These are phyloP conservation scores for Strix uralensis DNA, from an alignment of 2,113 vertebrate genomes.

Conservation along the genomic window DNA sequence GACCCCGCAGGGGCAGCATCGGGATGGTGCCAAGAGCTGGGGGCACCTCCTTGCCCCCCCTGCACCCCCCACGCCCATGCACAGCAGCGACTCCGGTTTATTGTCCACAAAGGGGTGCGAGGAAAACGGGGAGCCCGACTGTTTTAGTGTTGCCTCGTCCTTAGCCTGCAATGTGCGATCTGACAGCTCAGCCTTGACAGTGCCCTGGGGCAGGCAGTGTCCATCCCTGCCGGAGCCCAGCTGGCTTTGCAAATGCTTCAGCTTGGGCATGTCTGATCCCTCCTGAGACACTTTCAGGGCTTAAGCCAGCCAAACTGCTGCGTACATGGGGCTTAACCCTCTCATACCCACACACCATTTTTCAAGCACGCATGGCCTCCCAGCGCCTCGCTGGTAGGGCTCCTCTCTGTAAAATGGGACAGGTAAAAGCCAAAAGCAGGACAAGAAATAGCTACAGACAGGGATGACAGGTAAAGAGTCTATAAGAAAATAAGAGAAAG, in stretches of 20 bases:
- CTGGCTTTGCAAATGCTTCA: not conserved
- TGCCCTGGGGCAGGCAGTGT: not conserved
- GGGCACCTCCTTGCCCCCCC: not conserved
- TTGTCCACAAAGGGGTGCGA: accelerated
- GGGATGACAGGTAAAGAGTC: not conserved
- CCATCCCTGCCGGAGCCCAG: not conserved
- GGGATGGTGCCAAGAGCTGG: not conserved
- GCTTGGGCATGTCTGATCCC: not conserved
- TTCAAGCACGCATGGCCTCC: not conserved
- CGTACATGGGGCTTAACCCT: not conserved
- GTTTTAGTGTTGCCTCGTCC: not conserved
- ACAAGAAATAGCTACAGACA: not conserved
- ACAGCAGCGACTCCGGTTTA: accelerated
- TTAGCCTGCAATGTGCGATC: accelerated
- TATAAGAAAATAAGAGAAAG: not conserved
- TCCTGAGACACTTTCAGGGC: not conserved
- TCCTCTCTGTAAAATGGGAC: not conserved
- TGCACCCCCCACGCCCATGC: not conserved
- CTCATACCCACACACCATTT: accelerated
- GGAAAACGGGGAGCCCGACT: not conserved
- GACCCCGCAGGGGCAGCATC: too few relatives aligned
- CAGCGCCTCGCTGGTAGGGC: not conserved
- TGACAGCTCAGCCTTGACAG: not conserved
- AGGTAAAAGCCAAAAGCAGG: not conserved
- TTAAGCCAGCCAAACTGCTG: not conserved